Evolutionary conservation across 2,888 invertebrate genomes (phyloP), one percentile per base, ranked within the genome.

Genomic region (Tachystola acroxantha): DNA sequence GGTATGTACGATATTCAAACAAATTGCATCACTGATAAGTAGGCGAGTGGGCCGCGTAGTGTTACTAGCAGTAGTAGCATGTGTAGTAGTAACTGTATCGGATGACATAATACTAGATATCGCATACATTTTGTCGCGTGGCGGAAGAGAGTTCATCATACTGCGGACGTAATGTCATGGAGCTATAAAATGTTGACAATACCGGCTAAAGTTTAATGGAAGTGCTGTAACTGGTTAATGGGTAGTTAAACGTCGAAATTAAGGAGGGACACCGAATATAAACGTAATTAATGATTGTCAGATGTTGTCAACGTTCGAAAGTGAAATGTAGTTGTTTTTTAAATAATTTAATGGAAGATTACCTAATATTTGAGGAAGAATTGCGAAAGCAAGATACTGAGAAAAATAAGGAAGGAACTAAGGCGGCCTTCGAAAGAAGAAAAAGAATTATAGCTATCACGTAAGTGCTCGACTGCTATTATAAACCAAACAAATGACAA

Each of bases 101-200:
- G 43, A 51, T 71, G 64, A 61, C 57, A 64, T 64, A 67, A 62
- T 34, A 31, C 32, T 34, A 37, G 40, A 27, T 44, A 45, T 33
- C 34, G 39, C 39, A 40, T 39, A 38, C 40, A 41, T 37, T 39
- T 31, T 39, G 46, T 46, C 34, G 52, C 39, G 40, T 44, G 46
- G 44, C 69, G 75, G 75, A 73, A 69, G 61, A 50, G 60, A 61
- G 69, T 71, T 71, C 65, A 72, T 66, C 66, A 61, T 45, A 57
- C 62, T 54, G 52, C 60, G 59, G 57, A 62, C 53, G 50, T 53
- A 46, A 40, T 40, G 43, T 50, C 64, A 46, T 42, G 45, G 46
- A 64, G 31, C 46, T 62, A 59, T 37, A 32, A 46, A 48, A 20
- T 34, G 10, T 14, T 24, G 16, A 24, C 33, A 25, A 24, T 32